Percentiles rank a stretch among this genome's conserved stretches.
Conservation (phyloP, 2,797 vertebrate species). For the Anguilla marmorata region DNA sequence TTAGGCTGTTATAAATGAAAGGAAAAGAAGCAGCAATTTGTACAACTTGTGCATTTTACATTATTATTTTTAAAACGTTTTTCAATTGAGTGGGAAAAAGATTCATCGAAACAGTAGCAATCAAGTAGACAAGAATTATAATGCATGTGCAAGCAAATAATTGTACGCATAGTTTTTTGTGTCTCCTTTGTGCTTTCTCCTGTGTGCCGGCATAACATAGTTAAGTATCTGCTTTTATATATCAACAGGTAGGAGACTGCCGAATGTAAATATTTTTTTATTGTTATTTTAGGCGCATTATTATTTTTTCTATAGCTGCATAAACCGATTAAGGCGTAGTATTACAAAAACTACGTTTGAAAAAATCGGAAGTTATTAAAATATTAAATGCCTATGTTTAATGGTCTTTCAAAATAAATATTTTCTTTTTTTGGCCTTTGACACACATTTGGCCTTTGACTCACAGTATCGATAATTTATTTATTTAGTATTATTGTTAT, state of each 20-base stretch:
- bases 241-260: constrained; percentile 12
- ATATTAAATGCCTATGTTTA: neutral
- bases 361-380: neutral
- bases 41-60: neutral
- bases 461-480: neutral
- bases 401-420: neutral
- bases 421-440: neutral
- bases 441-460: neutral
- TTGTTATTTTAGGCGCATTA: neutral
- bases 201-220: neutral
- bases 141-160: neutral
- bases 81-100: neutral
- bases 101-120: neutral
- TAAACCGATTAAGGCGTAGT: neutral
- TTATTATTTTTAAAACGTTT: neutral
- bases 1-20: neutral
- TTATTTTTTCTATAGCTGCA: neutral
- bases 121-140: neutral
- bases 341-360: neutral
- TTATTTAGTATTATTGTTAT: neutral
- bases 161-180: neutral
- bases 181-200: neutral
- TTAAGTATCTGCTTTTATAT: neutral
- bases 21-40: neutral
- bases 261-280: neutral